These are phyloP conservation scores for Piaya cayana DNA, from an alignment of 2,113 vertebrate species.

Conservation along the genomic window DNA sequence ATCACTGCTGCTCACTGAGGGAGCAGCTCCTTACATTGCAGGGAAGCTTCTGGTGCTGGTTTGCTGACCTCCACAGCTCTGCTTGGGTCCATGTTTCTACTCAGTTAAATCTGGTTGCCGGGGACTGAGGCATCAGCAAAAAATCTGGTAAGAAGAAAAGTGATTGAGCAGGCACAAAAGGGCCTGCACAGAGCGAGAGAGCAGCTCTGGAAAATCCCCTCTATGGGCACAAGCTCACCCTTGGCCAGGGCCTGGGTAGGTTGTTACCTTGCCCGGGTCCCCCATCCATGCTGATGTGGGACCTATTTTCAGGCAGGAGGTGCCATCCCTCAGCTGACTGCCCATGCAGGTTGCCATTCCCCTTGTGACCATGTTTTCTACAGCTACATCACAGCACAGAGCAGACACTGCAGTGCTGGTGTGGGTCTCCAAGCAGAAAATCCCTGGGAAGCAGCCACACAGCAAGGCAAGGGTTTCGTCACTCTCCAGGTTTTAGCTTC, in stretches of 20 bases:
- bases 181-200: not conserved
- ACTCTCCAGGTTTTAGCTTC: not conserved
- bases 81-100: not conserved
- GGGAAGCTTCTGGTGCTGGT: not conserved
- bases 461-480: not conserved
- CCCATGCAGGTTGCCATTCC: not conserved
- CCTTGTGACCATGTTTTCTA: fast-evolving
- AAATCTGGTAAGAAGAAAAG: not conserved
- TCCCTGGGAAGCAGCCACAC: not conserved
- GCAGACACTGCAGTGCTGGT: not conserved
- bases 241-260: not conserved
- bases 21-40: not conserved
- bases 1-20: slow-evolving; percentile 53
- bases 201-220: not conserved
- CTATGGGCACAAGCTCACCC: fast-evolving
- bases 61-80: not conserved
- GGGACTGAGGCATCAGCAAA: not conserved
- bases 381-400: not conserved
- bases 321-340: not conserved
- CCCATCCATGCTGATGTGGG: not conserved
- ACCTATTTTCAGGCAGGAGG: not conserved
- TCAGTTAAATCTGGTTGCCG: not conserved
- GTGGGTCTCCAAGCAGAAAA: not conserved
- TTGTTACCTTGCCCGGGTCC: fast-evolving
- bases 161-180: not conserved